Evolutionary conservation across 2,888 invertebrate species (phyloP), one percentile per base, ranked within the genome.

Genomic region (Caenorhabditis angaria): DNA sequence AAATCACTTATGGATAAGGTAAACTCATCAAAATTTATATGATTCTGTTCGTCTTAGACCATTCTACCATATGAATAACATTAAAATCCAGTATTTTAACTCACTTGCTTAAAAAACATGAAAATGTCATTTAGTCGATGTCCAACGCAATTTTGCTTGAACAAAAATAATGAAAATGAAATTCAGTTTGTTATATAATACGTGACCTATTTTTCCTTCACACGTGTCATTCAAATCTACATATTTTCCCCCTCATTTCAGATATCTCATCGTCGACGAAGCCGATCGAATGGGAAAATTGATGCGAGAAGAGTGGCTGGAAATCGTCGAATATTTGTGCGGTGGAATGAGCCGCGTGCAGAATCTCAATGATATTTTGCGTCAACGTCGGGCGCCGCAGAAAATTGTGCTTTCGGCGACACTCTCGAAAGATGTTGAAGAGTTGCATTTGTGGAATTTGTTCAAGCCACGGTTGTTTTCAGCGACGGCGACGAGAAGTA

Each of bases 231-330:
- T n/a, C n/a, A n/a, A n/a, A n/a, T n/a, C n/a, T n/a, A n/a, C n/a
- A n/a, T n/a, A n/a, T n/a, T n/a, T n/a, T 55, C 32, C 25, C n/a
- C n/a, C 14, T 32, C 48, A 32, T 55, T 55, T 32, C 55, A 50
- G 35, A 48, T 76, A 69, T 22, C 61, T 90, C 87, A 88, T 99
- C 0, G 93, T 99, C 66, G 99, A 99, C 89, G 99, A 99, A 90
- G 99, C 99, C 6, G 99, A 99, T 89, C 91, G 94, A 80, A 93
- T 96, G 81, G 92, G 95, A 90, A 94, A 95, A 82, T 93, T 93
- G 85, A 91, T 94, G 57, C 93, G 95, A 88, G 93, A 94, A 88
- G 94, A 95, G 88, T 96, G 94, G 95, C 90, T 95, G 4, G 91
- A 92, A 82, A 92, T 93, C 87, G 90, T 95, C 68, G 93, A 94